Percentiles rank a stretch among this genome's conserved stretches.
phyloP scores from a whole-genome alignment of 2,797 vertebrate genomes.

The Brotula barbata region DNA sequence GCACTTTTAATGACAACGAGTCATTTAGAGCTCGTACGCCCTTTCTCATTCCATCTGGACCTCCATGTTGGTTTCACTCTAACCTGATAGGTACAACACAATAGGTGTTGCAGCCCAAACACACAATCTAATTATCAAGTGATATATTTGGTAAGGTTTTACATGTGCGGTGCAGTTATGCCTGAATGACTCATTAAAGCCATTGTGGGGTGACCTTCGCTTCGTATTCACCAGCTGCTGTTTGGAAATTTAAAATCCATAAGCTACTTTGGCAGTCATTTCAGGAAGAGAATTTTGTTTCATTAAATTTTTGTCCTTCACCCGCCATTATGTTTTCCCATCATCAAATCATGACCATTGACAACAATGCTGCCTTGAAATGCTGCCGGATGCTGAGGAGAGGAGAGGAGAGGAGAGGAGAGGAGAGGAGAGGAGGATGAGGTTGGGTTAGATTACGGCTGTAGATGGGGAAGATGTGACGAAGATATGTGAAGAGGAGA shows the following conservation, averaged over 20 bases:
- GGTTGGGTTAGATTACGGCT: constrained; percentile 6
- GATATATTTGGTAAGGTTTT: too few relatives aligned
- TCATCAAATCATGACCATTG: constrained; percentile 28
- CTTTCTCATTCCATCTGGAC: too few relatives aligned
- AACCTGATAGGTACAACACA: too few relatives aligned
- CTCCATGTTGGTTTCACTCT: too few relatives aligned
- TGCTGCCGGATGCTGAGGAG: constrained; percentile 4
- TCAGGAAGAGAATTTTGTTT: constrained; percentile 34
- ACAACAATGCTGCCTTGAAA: constrained; percentile 11
- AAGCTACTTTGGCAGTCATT: constrained; percentile 33
- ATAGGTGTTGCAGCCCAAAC: too few relatives aligned
- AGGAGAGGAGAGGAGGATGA: constrained; percentile 14
- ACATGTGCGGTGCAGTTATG: too few relatives aligned
- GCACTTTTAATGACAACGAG: too few relatives aligned
- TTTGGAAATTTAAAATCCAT: constrained; percentile 43
- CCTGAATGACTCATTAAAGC: too few relatives aligned
- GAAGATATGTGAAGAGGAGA: constrained; percentile 19
- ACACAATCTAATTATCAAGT: too few relatives aligned
- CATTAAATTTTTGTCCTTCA: constrained; percentile 44
- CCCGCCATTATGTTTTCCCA: constrained; percentile 36
- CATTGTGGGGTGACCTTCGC: too few relatives aligned
- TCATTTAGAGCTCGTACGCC: too few relatives aligned
- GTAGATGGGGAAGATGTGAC: constrained; percentile 3
- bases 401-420: constrained; percentile 1
- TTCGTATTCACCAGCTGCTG: constrained; percentile 41